These are phyloP conservation scores for Wiebesia pumilae DNA, from an alignment of 1,140 invertebrate species.

Conservation along the genomic window DNA sequence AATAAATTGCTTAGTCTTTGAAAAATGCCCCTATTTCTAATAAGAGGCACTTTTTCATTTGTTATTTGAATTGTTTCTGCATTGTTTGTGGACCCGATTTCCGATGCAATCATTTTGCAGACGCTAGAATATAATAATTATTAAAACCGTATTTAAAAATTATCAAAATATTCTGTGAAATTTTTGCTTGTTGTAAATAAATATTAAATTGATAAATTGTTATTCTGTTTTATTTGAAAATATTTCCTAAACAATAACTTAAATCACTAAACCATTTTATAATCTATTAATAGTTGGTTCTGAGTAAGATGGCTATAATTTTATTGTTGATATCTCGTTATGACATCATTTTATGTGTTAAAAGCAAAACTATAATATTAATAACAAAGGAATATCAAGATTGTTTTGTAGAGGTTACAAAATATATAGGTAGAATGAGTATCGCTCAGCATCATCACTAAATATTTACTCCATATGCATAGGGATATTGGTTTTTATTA, in stretches of 20 bases:
- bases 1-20: slow-evolving; percentile 71
- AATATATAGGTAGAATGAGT: neutral
- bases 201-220: neutral
- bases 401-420: slow-evolving; percentile 28
- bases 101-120: slow-evolving; percentile 70
- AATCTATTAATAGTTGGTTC: neutral
- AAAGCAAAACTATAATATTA: neutral
- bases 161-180: neutral
- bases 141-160: neutral
- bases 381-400: neutral
- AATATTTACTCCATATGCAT: neutral
- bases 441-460: neutral
- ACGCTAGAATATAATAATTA: slow-evolving; percentile 15
- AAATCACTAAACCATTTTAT: slow-evolving; percentile 14
- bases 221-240: slow-evolving; percentile 5
- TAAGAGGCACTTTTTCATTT: slow-evolving; percentile 74
- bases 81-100: slow-evolving; percentile 73
- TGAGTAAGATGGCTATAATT: neutral
- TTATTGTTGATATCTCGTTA: neutral
- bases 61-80: slow-evolving; percentile 64
- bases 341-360: slow-evolving; percentile 21
- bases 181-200: slow-evolving; percentile 5
- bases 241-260: neutral
- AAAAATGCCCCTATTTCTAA: slow-evolving; percentile 72
- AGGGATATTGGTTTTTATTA: neutral